These are phyloP conservation scores for Penaeus monodon DNA, from an alignment of 2,888 invertebrate genomes.

Conservation along the genomic window DNA sequence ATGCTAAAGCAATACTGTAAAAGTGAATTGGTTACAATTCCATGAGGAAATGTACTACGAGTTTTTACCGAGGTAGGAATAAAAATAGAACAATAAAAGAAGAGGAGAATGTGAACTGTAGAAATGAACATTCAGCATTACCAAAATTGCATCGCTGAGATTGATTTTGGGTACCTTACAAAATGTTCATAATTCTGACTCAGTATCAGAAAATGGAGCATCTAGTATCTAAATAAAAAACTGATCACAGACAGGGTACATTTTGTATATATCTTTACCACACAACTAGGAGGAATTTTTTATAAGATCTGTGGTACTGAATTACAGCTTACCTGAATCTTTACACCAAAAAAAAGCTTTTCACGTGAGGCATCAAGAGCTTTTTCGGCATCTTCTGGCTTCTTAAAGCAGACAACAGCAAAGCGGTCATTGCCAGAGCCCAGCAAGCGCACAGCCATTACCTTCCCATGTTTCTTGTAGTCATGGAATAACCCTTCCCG, in stretches of 20 bases:
- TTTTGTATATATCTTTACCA: too few relatives aligned
- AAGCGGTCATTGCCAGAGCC: slow-evolving; percentile 92
- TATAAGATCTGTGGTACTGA: not conserved
- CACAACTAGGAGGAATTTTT: too few relatives aligned
- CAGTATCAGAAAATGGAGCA: too few relatives aligned
- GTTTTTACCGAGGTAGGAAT: too few relatives aligned
- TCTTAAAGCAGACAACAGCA: slow-evolving; percentile 95
- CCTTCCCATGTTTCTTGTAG: slow-evolving; percentile 98
- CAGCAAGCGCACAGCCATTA: slow-evolving; percentile 93
- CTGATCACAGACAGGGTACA: too few relatives aligned
- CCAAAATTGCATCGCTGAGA: too few relatives aligned
- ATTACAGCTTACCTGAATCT: slow-evolving; percentile 78
- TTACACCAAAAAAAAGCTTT: slow-evolving; percentile 96
- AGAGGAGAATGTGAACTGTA: not conserved
- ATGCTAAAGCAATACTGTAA: too few relatives aligned
- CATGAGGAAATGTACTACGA: not conserved
- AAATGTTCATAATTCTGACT: too few relatives aligned
- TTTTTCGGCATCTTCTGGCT: slow-evolving; percentile 96
- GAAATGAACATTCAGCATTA: not conserved
- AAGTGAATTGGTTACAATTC: too few relatives aligned
- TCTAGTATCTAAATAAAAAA: too few relatives aligned
- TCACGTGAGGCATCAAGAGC: slow-evolving; percentile 95
- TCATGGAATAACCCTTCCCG: slow-evolving; percentile 98
- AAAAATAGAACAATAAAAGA: slow-evolving; percentile 4
- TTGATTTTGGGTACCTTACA: too few relatives aligned